phyloP scores from a whole-genome alignment of 2,113 vertebrate genomes.

The Mus pahari region DNA sequence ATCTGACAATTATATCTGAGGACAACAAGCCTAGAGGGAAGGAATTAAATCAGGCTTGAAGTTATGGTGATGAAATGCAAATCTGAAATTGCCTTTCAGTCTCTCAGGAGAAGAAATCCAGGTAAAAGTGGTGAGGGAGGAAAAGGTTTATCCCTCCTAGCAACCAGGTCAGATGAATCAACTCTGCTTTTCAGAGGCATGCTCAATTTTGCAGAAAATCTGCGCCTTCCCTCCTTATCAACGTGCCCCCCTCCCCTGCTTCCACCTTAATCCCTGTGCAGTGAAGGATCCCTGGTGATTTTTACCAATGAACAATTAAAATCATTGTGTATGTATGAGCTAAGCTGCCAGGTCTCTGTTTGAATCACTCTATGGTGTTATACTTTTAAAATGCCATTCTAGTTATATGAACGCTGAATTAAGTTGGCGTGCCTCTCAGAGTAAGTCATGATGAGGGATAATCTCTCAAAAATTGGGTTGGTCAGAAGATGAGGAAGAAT shows the following conservation, averaged over 20 bases:
- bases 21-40: conserved; percentile 57
- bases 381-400: background rate
- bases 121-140: background rate
- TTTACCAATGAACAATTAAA: background rate
- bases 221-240: fast-evolving
- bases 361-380: background rate
- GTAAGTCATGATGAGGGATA: background rate
- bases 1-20: conserved; percentile 43
- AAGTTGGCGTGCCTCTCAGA: background rate
- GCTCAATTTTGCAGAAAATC: background rate
- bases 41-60: conserved; percentile 54
- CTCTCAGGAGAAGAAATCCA: conserved; percentile 59
- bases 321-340: background rate
- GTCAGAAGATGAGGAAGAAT: background rate
- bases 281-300: background rate
- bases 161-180: conserved; percentile 5
- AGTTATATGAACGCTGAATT: background rate
- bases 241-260: too few species aligned
- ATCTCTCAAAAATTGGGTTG: background rate
- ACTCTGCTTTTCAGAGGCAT: background rate
- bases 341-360: fast-evolving
- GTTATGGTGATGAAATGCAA: conserved; percentile 67
- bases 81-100: conserved; percentile 68
- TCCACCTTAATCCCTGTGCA: background rate
- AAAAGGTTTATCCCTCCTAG: background rate